Conservation (phyloP, 2,113 vertebrate genomes). For the Brachyistius frenatus region DNA sequence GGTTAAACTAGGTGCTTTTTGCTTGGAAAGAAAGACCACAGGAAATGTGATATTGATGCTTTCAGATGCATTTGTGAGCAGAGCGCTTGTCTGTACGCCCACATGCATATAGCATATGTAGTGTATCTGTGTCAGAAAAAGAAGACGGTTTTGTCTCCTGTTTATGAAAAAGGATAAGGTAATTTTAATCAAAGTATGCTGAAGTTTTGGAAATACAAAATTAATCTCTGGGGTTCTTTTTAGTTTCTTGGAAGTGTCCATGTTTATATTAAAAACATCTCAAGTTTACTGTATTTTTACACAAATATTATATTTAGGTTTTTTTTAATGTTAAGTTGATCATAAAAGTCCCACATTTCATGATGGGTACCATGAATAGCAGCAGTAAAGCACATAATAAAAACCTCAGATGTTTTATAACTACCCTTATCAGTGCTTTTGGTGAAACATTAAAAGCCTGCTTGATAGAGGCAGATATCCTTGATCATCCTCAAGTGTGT, state of each 20-base stretch:
- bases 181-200: constrained; percentile 18
- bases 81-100: constrained; percentile 77
- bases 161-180: constrained; percentile 8
- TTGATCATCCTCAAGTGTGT: background rate
- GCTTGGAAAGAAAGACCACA: constrained; percentile 83
- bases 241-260: background rate
- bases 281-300: background rate
- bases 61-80: constrained; percentile 79
- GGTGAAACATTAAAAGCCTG: constrained; percentile 52
- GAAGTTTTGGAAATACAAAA: background rate
- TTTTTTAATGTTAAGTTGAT: constrained; percentile 13
- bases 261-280: background rate
- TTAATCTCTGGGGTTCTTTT: background rate
- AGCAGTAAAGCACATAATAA: constrained; percentile 9
- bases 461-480: constrained; percentile 13
- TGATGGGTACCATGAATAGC: background rate
- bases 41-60: constrained; percentile 86
- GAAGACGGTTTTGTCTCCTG: constrained; percentile 48
- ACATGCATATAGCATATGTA: constrained; percentile 70
- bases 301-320: background rate
- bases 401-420: constrained; percentile 24
- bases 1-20: constrained; percentile 50
- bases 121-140: constrained; percentile 65
- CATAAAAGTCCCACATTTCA: background rate
- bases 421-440: constrained; percentile 41